Conservation (phyloP, 2,888 invertebrate species). For the Cistogaster globosa region DNA sequence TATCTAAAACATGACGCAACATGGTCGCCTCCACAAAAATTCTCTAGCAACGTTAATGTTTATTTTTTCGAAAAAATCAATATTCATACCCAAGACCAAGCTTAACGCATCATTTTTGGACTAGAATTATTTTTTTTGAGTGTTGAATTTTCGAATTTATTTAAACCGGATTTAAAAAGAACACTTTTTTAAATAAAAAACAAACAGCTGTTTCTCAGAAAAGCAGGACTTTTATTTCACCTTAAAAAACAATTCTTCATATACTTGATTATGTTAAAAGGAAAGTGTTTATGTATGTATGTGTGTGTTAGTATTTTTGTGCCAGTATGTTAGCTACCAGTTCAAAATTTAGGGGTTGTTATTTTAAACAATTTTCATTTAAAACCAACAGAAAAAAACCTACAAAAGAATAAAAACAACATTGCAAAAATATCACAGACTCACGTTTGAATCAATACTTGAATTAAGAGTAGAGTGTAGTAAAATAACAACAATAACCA, state of each 20-base stretch:
- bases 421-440: slow-evolving; percentile 12
- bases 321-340: slow-evolving; percentile 25
- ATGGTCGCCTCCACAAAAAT: no score
- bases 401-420: slow-evolving; percentile 17
- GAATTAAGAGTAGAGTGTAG: not conserved
- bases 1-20: no score
- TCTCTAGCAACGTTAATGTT: no score
- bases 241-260: not conserved
- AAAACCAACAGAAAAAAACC: not conserved
- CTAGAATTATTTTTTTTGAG: no score
- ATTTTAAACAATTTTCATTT: not conserved
- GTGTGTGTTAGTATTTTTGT: not conserved
- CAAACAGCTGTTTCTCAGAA: slow-evolving; percentile 21
- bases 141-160: no score
- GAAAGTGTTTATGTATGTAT: not conserved
- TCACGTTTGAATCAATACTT: not conserved
- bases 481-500: slow-evolving; percentile 3
- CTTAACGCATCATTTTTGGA: no score
- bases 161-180: no score
- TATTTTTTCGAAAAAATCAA: no score
- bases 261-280: not conserved
- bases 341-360: slow-evolving; percentile 39
- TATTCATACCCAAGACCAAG: no score
- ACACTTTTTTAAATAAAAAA: not conserved
- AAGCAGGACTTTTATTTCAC: not conserved